Base-by-base conservation (phyloP, 2,113 vertebrate genomes). In the Apaloderma vittatum region DNA sequence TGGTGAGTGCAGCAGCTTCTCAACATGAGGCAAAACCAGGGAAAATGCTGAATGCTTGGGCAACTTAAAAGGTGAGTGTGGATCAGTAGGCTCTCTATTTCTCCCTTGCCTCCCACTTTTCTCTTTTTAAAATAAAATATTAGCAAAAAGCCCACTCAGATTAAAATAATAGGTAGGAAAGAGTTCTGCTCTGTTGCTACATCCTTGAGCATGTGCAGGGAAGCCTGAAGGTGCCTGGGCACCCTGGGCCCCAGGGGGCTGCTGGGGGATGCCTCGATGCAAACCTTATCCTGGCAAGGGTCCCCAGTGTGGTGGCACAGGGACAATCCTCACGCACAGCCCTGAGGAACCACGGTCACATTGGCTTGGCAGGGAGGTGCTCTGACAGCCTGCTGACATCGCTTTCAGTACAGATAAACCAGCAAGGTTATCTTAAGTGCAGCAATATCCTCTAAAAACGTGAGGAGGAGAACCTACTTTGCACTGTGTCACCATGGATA, bases 391-490 rank as follows among this genome's bases (percentile, higher is more conserved):
- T 3, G 88, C 79, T 97, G 94, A 94, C 95, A 91, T 34, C 0
- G 0, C 92, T 87, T 89, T 82, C 92, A 58, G 54, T 55, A 21
- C 83, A 72, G 94, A 95, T 89, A 92, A 95, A 61, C 79, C 36
- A 15, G 61, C 0, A 22, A 46, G 95, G 91, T 89, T 94, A 97
- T 97, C 96, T 97, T 86, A 89, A 97, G 97, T 95, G 93, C 76
- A 27, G 80, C 57, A 83, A 93, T 87, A 94, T n/a, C 94, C 91
- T 82, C 86, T 62, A 12, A 54, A 96, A 91, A 85, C 61, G 73
- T 1, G 19, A 91, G 76, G 79, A 95, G 79, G 83, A 66, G 88
- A 87, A 73, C 49, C 83, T 93, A 91, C 97, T 97, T 97, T 91
- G 92, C 93, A 58, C 86, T 1, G 8, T 92, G 80, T 94, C 80